Evolutionary conservation across 1,140 invertebrate genomes (phyloP), one percentile per base, ranked within the genome.

Genomic region (Aphelenchoides fujianensis): DNA sequence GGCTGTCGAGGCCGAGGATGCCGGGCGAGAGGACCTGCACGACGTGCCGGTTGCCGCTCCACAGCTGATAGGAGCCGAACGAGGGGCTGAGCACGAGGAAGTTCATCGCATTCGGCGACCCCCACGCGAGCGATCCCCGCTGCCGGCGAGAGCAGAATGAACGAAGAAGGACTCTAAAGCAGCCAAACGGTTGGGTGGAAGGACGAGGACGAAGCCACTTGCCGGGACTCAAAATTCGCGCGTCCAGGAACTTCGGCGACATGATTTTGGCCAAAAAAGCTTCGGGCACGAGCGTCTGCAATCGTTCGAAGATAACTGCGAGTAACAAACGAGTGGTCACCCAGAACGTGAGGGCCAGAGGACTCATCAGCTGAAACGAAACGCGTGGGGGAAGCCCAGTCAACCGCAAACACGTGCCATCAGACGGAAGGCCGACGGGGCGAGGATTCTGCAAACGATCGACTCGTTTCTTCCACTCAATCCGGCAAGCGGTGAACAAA

Each of bases 231-330:
- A 66, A 35, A 1, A 66, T 30, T 36, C 63, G 19, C 16, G 32
- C 63, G 3, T 66, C 63, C 2, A 66, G 63, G n/a, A 66, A 19
- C 3, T 66, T 66, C n/a, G 63, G 63, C 2, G 63, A 34, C 16
- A 66, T 19, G 12, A 66, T 66, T 30, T 66, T 66, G 32, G 63
- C 63, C 16, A 66, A 30, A 66, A 66, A 66, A 2, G 63, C 63
- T 37, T 66, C 63, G n/a, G n/a, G n/a, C n/a, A n/a, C n/a, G n/a
- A n/a, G n/a, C n/a, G n/a, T n/a, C n/a, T n/a, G n/a, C n/a, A n/a
- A n/a, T n/a, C n/a, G n/a, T n/a, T n/a, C n/a, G n/a, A n/a, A n/a
- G n/a, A n/a, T n/a, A n/a, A n/a, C n/a, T n/a, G n/a, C 41, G 12
- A 48, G 23, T 16, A 48, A 48, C 12, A 23, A 48, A 48, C 41